These are phyloP conservation scores for Silurus glanis DNA, from an alignment of 2,113 vertebrate genomes.

Conservation along the genomic window DNA sequence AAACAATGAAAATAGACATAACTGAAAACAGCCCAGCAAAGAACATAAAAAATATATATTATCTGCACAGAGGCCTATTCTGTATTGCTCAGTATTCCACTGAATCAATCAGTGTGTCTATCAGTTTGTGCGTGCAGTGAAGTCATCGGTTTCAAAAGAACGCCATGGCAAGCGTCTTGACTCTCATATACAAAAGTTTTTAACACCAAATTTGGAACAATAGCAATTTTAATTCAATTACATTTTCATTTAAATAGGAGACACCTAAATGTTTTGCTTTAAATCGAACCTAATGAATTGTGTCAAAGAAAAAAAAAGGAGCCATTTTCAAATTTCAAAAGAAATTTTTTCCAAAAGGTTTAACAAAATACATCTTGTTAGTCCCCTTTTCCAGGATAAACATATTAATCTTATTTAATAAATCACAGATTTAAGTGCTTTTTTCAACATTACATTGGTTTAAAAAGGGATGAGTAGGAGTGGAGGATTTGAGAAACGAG, in stretches of 20 bases:
- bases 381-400: slow-evolving; percentile 5
- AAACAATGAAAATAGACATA: slow-evolving; percentile 46
- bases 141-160: slow-evolving; percentile 44
- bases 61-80: slow-evolving; percentile 49
- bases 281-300: slow-evolving; percentile 8
- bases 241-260: slow-evolving; percentile 47
- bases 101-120: slow-evolving; percentile 46
- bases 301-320: slow-evolving; percentile 17
- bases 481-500: background rate
- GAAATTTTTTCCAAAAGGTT: background rate
- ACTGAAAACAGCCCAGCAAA: slow-evolving; percentile 45
- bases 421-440: slow-evolving; percentile 32
- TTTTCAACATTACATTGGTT: slow-evolving; percentile 29
- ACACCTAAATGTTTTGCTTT: slow-evolving; percentile 35
- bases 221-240: slow-evolving; percentile 45
- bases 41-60: slow-evolving; percentile 55
- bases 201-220: slow-evolving; percentile 31
- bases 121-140: slow-evolving; percentile 4
- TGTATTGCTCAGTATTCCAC: slow-evolving; percentile 44
- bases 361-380: slow-evolving; percentile 30
- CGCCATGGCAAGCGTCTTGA: slow-evolving; percentile 38
- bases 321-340: slow-evolving; percentile 10
- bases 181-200: slow-evolving; percentile 40
- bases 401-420: slow-evolving; percentile 36
- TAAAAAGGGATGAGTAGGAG: background rate